phyloP scores from a whole-genome alignment of 1,140 invertebrate species.

The Drosophila azteca region DNA sequence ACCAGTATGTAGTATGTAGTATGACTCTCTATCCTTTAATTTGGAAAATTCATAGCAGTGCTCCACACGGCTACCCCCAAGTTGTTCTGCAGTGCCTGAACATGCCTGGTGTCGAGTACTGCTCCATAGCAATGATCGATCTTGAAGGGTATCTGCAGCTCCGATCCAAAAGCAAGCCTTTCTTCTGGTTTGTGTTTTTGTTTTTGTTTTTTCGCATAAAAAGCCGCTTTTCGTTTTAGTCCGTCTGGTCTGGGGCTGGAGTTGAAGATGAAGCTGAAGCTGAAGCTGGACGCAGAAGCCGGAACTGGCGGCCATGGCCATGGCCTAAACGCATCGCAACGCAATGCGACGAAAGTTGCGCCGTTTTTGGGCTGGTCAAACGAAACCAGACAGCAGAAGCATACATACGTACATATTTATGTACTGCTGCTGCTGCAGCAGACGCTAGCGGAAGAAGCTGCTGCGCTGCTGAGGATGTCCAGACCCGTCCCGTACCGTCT shows the following conservation, averaged over 20 bases:
- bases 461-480: conserved; percentile 43
- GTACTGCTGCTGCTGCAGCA: conserved; percentile 12
- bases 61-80: too few relatives aligned
- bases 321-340: conserved; percentile 43
- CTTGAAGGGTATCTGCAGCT: too few relatives aligned
- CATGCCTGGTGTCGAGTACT: too few relatives aligned
- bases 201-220: conserved; percentile 55
- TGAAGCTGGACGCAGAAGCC: conserved; percentile 60
- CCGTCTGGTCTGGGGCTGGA: conserved; percentile 52
- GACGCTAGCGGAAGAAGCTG: conserved; percentile 71
- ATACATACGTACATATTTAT: too few relatives aligned
- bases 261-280: background rate
- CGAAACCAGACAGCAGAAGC: conserved; percentile 48
- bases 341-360: conserved; percentile 71
- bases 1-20: too few relatives aligned
- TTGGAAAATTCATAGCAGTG: too few relatives aligned
- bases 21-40: too few relatives aligned
- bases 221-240: conserved; percentile 66
- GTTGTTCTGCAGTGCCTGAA: too few relatives aligned
- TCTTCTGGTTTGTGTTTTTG: conserved; percentile 42
- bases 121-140: too few relatives aligned
- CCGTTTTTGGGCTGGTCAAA: conserved; percentile 76
- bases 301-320: conserved; percentile 64
- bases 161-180: background rate
- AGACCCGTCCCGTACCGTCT: conserved; percentile 49